Evolutionary conservation across 1,140 invertebrate species (phyloP).

Genomic region (Drosophila mayri): DNA sequence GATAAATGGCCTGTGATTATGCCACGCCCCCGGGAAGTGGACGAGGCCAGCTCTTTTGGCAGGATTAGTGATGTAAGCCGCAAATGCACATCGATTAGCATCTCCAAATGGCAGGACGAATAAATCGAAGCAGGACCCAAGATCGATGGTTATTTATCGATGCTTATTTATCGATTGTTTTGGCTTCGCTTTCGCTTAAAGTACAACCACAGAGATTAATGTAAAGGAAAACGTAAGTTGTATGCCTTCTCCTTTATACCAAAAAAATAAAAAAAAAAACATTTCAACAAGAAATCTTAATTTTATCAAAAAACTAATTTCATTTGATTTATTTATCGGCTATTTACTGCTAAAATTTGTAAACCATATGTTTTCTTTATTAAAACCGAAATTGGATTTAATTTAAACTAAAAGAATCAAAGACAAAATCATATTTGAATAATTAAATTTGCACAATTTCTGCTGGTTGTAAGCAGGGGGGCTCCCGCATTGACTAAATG

Average conservation of each 20-base stretch:
- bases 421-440: conserved; percentile 21
- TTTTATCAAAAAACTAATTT: neutral
- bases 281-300: neutral
- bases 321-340: no score
- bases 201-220: neutral
- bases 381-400: neutral
- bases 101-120: conserved; percentile 8
- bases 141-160: conserved; percentile 29
- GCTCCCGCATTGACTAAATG: conserved; percentile 7
- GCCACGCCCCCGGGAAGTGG: conserved; percentile 21
- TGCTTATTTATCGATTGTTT: conserved; percentile 9
- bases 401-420: neutral
- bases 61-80: conserved; percentile 37
- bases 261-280: no score
- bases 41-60: conserved; percentile 6
- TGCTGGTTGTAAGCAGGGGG: neutral
- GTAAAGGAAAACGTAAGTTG: neutral
- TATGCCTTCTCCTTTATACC: no score
- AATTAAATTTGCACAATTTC: conserved; percentile 21
- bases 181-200: neutral
- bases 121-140: conserved; percentile 11
- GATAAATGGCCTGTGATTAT: conserved; percentile 59
- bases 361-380: neutral
- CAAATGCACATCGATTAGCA: conserved; percentile 45
- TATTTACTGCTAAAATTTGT: no score